Evolutionary conservation across 2,797 vertebrate genomes (phyloP).

Genomic region (Syngnathus rostellatus): DNA sequence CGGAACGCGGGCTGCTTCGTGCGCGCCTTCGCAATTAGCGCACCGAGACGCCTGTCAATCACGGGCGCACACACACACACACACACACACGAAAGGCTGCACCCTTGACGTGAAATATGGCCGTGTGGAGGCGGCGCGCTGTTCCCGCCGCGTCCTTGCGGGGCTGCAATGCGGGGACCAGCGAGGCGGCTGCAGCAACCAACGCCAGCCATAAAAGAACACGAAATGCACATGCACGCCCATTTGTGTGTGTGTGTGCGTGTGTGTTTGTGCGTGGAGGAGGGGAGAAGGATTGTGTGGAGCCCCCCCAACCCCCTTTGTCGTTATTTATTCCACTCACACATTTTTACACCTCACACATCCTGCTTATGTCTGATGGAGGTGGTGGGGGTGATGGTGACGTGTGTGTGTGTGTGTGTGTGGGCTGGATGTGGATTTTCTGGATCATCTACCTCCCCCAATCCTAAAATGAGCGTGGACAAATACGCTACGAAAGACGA

Average conservation of each 20-base stretch:
- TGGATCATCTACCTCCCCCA: not conserved
- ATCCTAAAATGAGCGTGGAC: not conserved
- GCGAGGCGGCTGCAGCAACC: conserved; percentile 36
- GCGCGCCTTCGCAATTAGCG: not conserved
- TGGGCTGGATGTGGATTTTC: not conserved
- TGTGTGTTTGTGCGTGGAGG: not conserved
- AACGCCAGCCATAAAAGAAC: not conserved
- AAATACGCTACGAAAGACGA: not conserved
- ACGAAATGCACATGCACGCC: conserved; percentile 12
- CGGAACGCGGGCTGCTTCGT: not conserved
- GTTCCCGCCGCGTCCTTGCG: conserved; percentile 52
- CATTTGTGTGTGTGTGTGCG: not conserved
- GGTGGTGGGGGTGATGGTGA: conserved; percentile 3
- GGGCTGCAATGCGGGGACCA: conserved; percentile 69
- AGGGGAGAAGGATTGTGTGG: conserved; percentile 29
- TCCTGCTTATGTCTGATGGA: conserved; percentile 35
- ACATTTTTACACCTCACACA: conserved; percentile 44
- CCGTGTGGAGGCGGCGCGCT: conserved; percentile 32
- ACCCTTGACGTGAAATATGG: conserved; percentile 37
- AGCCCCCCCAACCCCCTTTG: conserved; percentile 11
- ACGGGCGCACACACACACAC: not conserved
- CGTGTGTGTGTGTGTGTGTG: conserved; percentile 24
- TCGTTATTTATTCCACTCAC: conserved; percentile 62
- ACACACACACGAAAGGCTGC: not conserved
- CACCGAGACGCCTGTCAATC: not conserved